A percentile compares a stretch with the other conserved stretches of the same genome.
Evolutionary conservation across 2,888 invertebrate genomes (phyloP).

Genomic region (Oscheius sp.): DNA sequence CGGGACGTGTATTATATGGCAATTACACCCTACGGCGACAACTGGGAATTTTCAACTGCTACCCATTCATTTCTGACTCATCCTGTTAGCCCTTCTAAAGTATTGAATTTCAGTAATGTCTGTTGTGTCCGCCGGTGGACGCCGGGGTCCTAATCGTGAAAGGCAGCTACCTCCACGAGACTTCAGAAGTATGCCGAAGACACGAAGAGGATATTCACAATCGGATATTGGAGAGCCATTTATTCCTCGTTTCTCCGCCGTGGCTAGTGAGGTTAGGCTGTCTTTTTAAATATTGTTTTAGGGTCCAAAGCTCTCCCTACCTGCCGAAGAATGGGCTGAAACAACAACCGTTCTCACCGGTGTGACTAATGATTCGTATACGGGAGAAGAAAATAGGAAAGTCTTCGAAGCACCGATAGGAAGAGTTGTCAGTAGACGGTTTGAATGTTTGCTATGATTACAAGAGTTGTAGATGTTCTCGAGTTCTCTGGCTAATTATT

Average conservation of each 20-base stretch:
- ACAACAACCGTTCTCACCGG: slow-evolving; percentile 68
- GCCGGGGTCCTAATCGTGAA: slow-evolving; percentile 42
- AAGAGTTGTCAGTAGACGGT: slow-evolving; percentile 53
- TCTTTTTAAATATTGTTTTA: slow-evolving; percentile 21
- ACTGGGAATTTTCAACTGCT: slow-evolving; percentile 14
- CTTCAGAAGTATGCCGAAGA: slow-evolving; percentile 31
- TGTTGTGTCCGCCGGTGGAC: slow-evolving; percentile 43
- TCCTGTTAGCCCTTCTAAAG: background rate
- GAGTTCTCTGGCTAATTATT: slow-evolving; percentile 55
- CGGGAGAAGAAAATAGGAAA: slow-evolving; percentile 48
- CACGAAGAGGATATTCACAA: slow-evolving; percentile 52
- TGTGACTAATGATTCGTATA: slow-evolving; percentile 65
- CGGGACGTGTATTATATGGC: slow-evolving; percentile 27
- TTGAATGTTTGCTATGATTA: background rate
- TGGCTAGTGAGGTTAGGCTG: slow-evolving; percentile 53
- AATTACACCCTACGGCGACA: slow-evolving; percentile 26
- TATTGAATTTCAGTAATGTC: slow-evolving; percentile 36
- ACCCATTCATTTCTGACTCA: slow-evolving; percentile 20
- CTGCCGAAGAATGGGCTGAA: slow-evolving; percentile 63
- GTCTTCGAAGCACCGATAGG: slow-evolving; percentile 45
- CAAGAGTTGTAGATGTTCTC: slow-evolving; percentile 57
- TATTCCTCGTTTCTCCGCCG: slow-evolving; percentile 62
- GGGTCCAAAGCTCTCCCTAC: slow-evolving; percentile 47
- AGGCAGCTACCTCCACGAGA: slow-evolving; percentile 38
- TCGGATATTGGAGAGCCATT: slow-evolving; percentile 56